Evolutionary conservation across 2,797 vertebrate species (phyloP).

Genomic region (Enteromius trimaculatus): DNA sequence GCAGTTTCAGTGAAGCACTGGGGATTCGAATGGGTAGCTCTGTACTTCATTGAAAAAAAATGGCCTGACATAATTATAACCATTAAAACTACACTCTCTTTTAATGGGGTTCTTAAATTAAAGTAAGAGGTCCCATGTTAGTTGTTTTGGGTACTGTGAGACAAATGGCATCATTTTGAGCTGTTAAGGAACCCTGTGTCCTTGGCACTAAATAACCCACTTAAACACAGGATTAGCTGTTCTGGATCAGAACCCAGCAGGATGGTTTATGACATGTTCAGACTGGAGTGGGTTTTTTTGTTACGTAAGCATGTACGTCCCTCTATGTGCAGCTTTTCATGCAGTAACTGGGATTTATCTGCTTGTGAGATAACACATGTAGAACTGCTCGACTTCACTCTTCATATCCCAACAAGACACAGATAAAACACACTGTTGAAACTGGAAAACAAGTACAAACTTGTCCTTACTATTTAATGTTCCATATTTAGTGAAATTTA

Average conservation of each 20-base stretch:
- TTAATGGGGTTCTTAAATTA: neutral
- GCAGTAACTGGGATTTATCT: conserved; percentile 65
- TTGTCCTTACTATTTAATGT: conserved; percentile 16
- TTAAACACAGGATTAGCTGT: conserved; percentile 60
- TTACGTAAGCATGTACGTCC: conserved; percentile 67
- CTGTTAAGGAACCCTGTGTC: conserved; percentile 58
- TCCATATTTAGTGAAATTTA: too few relatives aligned
- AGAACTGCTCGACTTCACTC: conserved; percentile 60
- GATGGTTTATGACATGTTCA: conserved; percentile 51
- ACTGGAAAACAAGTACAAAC: conserved; percentile 56
- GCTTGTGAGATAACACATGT: conserved; percentile 70
- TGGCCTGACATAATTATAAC: neutral
- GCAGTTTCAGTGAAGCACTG: neutral
- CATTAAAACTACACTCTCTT: neutral
- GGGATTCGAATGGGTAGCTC: neutral
- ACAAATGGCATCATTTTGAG: conserved; percentile 51
- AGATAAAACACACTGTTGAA: conserved; percentile 21
- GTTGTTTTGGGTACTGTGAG: conserved; percentile 52
- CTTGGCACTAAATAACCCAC: conserved; percentile 56
- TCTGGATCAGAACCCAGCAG: conserved; percentile 61
- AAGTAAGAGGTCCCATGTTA: neutral
- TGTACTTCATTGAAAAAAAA: neutral
- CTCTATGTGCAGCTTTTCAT: conserved; percentile 45
- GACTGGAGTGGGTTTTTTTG: conserved; percentile 59
- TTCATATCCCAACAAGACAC: conserved; percentile 31